Conservation (phyloP, 2,797 vertebrate species). For the Apogon hyalosoma region DNA sequence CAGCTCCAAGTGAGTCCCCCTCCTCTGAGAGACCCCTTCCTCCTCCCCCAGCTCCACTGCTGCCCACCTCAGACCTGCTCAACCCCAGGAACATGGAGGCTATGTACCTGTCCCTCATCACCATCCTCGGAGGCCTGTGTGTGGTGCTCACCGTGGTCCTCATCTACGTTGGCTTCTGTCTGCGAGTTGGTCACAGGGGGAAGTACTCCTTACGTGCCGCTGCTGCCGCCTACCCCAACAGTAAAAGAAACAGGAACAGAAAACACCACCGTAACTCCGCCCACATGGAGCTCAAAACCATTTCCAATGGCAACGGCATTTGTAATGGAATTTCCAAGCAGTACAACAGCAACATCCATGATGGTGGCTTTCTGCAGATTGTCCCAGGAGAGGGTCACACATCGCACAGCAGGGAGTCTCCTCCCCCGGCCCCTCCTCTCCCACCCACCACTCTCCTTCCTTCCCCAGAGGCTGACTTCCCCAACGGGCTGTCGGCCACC, state of each 20-base stretch:
- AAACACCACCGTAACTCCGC: slow-evolving; percentile 75
- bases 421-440: slow-evolving; percentile 85
- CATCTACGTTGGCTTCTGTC: slow-evolving; percentile 89
- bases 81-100: slow-evolving; percentile 84
- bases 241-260: slow-evolving; percentile 66
- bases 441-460: slow-evolving; percentile 84
- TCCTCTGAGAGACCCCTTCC: slow-evolving; percentile 46
- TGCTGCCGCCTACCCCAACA: slow-evolving; percentile 59
- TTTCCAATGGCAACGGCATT: slow-evolving; percentile 87
- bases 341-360: slow-evolving; percentile 57
- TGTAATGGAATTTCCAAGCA: slow-evolving; percentile 65
- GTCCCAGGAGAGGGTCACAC: slow-evolving; percentile 86
- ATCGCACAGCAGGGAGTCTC: slow-evolving; percentile 75
- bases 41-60: slow-evolving; percentile 48
- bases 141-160: slow-evolving; percentile 88
- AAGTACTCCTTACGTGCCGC: slow-evolving; percentile 86
- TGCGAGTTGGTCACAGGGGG: slow-evolving; percentile 83
- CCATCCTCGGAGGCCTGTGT: slow-evolving; percentile 89
- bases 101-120: slow-evolving; percentile 90
- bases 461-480: slow-evolving; percentile 80
- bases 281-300: slow-evolving; percentile 92
- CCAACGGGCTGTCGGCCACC: slow-evolving; percentile 88
- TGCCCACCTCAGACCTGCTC: slow-evolving; percentile 69
- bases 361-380: slow-evolving; percentile 89
- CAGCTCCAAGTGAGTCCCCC: slow-evolving; percentile 15